Base-by-base conservation (phyloP, 1,140 invertebrate genomes). In the Neodiprion fabricii region DNA sequence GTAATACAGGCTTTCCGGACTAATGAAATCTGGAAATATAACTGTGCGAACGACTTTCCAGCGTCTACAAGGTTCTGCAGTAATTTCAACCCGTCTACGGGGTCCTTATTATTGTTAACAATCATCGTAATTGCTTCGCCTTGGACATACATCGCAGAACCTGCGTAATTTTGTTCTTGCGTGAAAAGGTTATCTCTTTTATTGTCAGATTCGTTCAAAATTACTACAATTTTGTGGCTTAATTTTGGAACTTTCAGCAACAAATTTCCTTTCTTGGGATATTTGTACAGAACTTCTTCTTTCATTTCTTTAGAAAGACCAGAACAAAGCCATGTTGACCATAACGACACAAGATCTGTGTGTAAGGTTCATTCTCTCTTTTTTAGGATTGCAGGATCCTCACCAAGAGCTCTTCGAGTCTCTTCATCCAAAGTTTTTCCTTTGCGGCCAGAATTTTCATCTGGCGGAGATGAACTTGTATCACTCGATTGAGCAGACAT, bases 241-340 rank as follows among this genome's bases (percentile, higher is more conserved):
- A 75, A 48, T 68, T 23, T 11, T 48, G 70, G 70, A 12, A 71
- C 48, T 0, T 71, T 71, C 17, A 72, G 50, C 1, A 11, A 67
- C 17, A 68, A 72, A 28, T 50, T 7, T 0, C 70, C 74, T 2
- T 40, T 61, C 28, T 53, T 65, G 12, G 70, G 74, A 47, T 71
- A 71, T 71, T 75, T 75, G 67, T 75, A 48, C 10, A 75, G 48
- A 14, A 75, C 49, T 67, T 23, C 10, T 14, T 68, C 74, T 61
- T 75, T 75, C 47, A 4, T n/a, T 14, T 75, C 70, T 68, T 72
- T 72, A 9, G 72, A 47, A 7, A 73, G 72, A 67, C 72, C 72
- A 7, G 50, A 14, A 5, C 28, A 66, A 2, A 73, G 61, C 72
- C 72, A 73, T 7, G 61, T 47, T 9, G 72, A 17, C 72, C 72